Evolutionary conservation across 2,113 vertebrate genomes (phyloP).

Genomic region (Phasianus colchicus): DNA sequence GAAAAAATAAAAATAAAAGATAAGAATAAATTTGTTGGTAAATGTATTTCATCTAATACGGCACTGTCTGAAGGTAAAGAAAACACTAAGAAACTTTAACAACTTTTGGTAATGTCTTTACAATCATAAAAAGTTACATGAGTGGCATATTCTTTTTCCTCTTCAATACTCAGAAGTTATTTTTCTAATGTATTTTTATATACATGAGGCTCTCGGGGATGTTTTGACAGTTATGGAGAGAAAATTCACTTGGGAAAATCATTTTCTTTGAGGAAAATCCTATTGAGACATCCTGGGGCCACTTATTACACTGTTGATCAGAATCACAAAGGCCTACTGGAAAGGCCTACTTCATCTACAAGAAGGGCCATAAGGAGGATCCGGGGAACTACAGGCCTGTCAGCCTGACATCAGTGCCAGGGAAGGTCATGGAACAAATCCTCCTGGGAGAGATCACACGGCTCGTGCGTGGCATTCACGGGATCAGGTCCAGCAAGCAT

Average conservation of each 20-base stretch:
- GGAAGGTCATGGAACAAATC: no score
- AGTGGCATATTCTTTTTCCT: neutral
- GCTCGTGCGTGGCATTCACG: no score
- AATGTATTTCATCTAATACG: neutral
- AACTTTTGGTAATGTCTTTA: neutral
- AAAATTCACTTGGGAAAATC: neutral
- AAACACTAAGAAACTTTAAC: neutral
- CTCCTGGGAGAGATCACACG: no score
- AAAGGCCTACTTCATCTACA: neutral
- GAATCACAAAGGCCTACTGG: neutral
- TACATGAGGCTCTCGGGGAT: neutral
- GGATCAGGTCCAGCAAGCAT: no score
- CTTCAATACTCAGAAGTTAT: neutral
- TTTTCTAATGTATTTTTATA: neutral
- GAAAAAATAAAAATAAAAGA: no score
- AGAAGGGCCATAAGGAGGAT: no score
- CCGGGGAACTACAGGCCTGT: no score
- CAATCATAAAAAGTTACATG: neutral
- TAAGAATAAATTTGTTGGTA: neutral
- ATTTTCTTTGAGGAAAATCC: neutral
- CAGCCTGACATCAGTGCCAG: no score
- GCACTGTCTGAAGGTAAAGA: neutral
- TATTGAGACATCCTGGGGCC: neutral
- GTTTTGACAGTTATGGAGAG: neutral
- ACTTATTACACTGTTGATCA: neutral